Base-by-base conservation (phyloP, 2,888 invertebrate genomes). In the Sericinus montela region DNA sequence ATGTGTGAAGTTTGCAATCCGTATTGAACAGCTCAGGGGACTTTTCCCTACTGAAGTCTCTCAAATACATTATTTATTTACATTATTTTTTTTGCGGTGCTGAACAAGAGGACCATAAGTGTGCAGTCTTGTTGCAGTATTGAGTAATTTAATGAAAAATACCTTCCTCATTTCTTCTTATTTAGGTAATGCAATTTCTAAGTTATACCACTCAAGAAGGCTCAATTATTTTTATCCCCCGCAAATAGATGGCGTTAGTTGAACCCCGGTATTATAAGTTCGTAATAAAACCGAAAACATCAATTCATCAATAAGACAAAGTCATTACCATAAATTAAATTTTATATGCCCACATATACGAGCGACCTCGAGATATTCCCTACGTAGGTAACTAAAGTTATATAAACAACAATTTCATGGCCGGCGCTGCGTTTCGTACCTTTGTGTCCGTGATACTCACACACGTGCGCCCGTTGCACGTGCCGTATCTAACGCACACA, bases 391-490 rank as follows among this genome's bases (percentile, higher is more conserved):
- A 58, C 60, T 56, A 60, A 60, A 60, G 59, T 60, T 69, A 68
- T 69, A 69, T 71, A 75, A 77, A 69, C 70, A 77, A 69, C 70
- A 75, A 69, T 69, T 76, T 80, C 83, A 84, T 73, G 82, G 81
- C 61, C 82, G 72, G 63, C 56, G 65, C 70, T 82, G 83, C 81
- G 81, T 71, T 83, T 80, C 74, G 75, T 75, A 63, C 36, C 41
- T 37, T 58, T 61, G 60, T 60, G 78, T 80, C 75, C 76, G 63
- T 76, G 75, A 71, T 57, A 57, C 56, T 54, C 60, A 58, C 58
- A 56, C 60, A 63, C 42, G 38, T 25, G 32, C 44, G 37, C 13
- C 23, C 37, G 48, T 38, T 40, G 51, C 44, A 41, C 35, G 48
- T 52, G 46, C 30, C 41, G 40, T 29, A 11, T 46, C 47, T 52